Base-by-base conservation (phyloP, 2,113 vertebrate species). In the Ictalurus punctatus region DNA sequence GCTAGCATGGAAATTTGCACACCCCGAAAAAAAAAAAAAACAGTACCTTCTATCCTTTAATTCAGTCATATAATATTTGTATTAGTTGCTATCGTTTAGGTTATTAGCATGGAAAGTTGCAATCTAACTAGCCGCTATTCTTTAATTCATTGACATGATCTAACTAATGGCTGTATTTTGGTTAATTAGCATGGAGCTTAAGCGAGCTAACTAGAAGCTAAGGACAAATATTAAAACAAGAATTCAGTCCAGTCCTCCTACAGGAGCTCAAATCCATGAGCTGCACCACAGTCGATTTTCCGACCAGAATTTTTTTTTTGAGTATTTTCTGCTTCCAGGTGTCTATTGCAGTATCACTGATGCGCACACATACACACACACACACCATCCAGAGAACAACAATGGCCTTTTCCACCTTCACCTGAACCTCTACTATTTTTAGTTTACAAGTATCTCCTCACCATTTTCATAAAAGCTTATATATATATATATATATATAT, bases 341-440 rank as follows among this genome's bases (percentile, higher is more conserved):
- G 83, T 85, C 44, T 40, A 85, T 40, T 85, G 63, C 54, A 69
- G 83, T 85, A 67, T 69, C 17, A 85, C 44, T 69, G 83, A 69
- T 48, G 44, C 4, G 23, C 6, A 8, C 59, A n/a, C 82, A 27
- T 58, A 63, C 80, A 83, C 73, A 37, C 80, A 37, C 81, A 83
- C 19, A 40, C 81, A 40, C 44, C 63, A 84, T 84, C 40, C 63
- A 69, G 61, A 76, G 67, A 88, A 88, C 87, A 74, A 84, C 69
- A 52, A 81, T n/a, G 54, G 81, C 81, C 87, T 63, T 74, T 83
- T 61, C 67, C 67, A 91, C 87, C 90, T 87, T 56, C 86, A 86
- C 90, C 90, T 89, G 92, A 92, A 92, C 92, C 86, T 71, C 78
- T 85, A 79, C 94, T 96, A 94, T 95, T 90, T 95, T 94, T 94